Percentiles rank a stretch among this genome's conserved stretches.
These are phyloP conservation scores for Scaptomyza cyrtandrae DNA, from an alignment of 2,888 invertebrate genomes.

Conservation along the genomic window DNA sequence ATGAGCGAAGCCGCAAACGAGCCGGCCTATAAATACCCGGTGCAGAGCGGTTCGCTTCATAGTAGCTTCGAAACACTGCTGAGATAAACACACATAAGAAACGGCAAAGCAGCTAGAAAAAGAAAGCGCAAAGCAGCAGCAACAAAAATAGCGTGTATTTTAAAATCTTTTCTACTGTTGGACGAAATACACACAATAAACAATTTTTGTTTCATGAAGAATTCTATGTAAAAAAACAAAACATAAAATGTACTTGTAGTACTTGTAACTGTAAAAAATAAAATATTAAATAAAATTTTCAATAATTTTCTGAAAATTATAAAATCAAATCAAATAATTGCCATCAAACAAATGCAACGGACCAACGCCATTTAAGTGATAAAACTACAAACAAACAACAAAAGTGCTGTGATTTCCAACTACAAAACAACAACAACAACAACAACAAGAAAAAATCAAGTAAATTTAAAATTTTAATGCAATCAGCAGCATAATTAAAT, in stretches of 20 bases:
- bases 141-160: slow-evolving; percentile 54
- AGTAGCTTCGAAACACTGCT: slow-evolving; percentile 78
- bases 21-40: slow-evolving; percentile 73
- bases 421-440: slow-evolving; percentile 68
- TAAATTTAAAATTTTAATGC: slow-evolving; percentile 66
- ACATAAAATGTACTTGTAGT: slow-evolving; percentile 60
- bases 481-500: slow-evolving; percentile 62
- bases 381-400: slow-evolving; percentile 64
- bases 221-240: slow-evolving; percentile 62
- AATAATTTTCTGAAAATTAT: slow-evolving; percentile 66
- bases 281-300: slow-evolving; percentile 30
- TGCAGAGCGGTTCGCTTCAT: slow-evolving; percentile 43
- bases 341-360: slow-evolving; percentile 80
- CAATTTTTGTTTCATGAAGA: slow-evolving; percentile 67
- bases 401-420: slow-evolving; percentile 81
- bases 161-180: slow-evolving; percentile 63
- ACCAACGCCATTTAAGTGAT: slow-evolving; percentile 82
- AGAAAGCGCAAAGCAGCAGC: slow-evolving; percentile 39
- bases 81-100: slow-evolving; percentile 58
- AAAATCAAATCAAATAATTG: slow-evolving; percentile 61
- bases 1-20: slow-evolving; percentile 26
- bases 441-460: slow-evolving; percentile 31
- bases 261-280: slow-evolving; percentile 49
- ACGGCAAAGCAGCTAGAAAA: slow-evolving; percentile 61
- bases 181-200: slow-evolving; percentile 37